phyloP scores from a whole-genome alignment of 1,140 invertebrate species.

The Drosophila quadrilineata region DNA sequence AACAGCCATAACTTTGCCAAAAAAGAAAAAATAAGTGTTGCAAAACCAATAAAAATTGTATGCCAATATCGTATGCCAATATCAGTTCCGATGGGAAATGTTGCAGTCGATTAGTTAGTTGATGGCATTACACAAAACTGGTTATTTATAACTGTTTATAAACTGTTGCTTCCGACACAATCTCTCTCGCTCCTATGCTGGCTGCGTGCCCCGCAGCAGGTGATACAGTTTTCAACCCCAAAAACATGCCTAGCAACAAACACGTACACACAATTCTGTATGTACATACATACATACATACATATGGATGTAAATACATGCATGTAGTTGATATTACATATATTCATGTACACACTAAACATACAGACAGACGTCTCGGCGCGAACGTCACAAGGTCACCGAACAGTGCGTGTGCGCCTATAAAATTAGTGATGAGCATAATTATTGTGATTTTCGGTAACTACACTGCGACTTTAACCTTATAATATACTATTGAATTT shows the following conservation, averaged over 20 bases:
- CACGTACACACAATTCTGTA: not conserved
- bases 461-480: not conserved
- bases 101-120: not conserved
- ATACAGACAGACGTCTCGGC: not conserved
- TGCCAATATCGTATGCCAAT: constrained; percentile 4
- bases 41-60: constrained; percentile 29
- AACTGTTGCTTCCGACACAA: constrained; percentile 28
- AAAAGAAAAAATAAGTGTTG: no score
- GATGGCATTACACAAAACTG: not conserved
- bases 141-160: not conserved
- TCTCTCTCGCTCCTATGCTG: not conserved
- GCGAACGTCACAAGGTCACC: constrained; percentile 54
- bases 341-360: no score
- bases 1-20: no score
- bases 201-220: constrained; percentile 14
- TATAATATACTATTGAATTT: no score
- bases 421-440: constrained; percentile 9
- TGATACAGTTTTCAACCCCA: constrained; percentile 15
- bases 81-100: constrained; percentile 22
- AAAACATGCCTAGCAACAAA: constrained; percentile 18
- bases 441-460: not conserved
- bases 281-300: not conserved
- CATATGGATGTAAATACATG: not conserved
- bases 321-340: no score
- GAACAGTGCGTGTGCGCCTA: constrained; percentile 31